A percentile compares a stretch with the other conserved stretches of the same genome.
These are phyloP conservation scores for Scylla paramamosain DNA, from an alignment of 1,140 invertebrate genomes.

Conservation along the genomic window DNA sequence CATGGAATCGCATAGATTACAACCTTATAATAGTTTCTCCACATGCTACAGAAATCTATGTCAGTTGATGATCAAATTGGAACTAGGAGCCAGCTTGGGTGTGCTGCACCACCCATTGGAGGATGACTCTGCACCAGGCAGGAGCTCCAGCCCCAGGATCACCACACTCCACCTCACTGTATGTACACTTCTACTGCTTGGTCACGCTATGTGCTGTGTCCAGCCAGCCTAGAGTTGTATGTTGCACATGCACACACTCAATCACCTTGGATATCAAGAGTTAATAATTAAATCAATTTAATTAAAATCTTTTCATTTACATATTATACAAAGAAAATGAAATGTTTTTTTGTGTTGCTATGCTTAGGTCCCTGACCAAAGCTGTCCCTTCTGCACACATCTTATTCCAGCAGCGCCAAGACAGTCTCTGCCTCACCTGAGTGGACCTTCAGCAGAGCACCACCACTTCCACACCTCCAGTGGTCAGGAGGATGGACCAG, in stretches of 20 bases:
- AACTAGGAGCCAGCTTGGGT: constrained; percentile 36
- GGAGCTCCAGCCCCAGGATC: constrained; percentile 38
- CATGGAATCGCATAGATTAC: constrained; percentile 59
- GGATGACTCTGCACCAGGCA: constrained; percentile 47
- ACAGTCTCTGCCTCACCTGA: constrained; percentile 8
- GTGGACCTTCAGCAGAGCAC: not conserved
- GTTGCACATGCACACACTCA: constrained; percentile 62
- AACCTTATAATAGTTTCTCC: constrained; percentile 59
- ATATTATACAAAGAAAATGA: constrained; percentile 71
- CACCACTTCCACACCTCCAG: not conserved
- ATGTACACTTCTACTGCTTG: constrained; percentile 61
- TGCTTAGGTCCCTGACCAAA: constrained; percentile 73
- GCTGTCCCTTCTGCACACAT: constrained; percentile 44
- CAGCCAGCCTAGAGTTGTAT: constrained; percentile 63
- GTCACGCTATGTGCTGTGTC: constrained; percentile 62
- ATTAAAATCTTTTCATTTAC: constrained; percentile 72
- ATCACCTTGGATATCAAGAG: constrained; percentile 59
- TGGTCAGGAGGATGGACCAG: not conserved
- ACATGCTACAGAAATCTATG: constrained; percentile 70
- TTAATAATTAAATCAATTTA: constrained; percentile 69
- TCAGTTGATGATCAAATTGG: constrained; percentile 57
- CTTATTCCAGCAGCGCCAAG: constrained; percentile 33
- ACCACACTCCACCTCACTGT: constrained; percentile 51
- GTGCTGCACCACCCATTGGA: constrained; percentile 48
- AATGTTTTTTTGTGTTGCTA: constrained; percentile 70